Conservation (phyloP, 2,888 invertebrate species). For the Hermaeophaga mercurialis region DNA sequence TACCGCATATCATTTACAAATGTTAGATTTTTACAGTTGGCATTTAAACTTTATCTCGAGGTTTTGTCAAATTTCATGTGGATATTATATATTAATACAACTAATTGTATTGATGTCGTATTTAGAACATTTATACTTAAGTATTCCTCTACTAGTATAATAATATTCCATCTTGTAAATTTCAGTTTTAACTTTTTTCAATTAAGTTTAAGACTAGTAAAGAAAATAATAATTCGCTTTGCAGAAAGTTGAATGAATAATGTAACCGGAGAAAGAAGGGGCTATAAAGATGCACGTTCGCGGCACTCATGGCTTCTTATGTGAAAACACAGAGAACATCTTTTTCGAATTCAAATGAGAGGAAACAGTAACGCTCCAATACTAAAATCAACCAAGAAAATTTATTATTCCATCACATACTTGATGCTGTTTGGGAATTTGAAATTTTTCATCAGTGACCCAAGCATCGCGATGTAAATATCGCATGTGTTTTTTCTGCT, state of each 20-base stretch:
- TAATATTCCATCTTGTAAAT: no score
- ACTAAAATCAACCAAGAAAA: conserved; percentile 29
- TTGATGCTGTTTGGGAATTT: conserved; percentile 30
- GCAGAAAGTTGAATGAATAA: neutral
- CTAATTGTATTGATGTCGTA: no score
- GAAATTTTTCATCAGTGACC: conserved; percentile 32
- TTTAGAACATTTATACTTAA: no score
- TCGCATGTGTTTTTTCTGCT: conserved; percentile 14
- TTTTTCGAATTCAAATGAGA: conserved; percentile 18
- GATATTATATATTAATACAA: no score
- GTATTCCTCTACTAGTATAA: no score
- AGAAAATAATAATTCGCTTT: no score
- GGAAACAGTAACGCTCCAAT: neutral
- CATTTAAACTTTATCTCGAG: no score
- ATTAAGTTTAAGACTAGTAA: no score
- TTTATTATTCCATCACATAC: conserved; percentile 35
- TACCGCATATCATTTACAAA: no score
- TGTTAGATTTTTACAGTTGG: no score
- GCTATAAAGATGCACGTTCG: conserved; percentile 7
- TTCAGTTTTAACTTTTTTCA: no score
- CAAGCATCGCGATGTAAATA: conserved; percentile 22
- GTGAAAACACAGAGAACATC: conserved; percentile 5
- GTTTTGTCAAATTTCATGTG: no score
- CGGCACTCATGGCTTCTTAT: neutral
- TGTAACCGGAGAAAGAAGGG: neutral